These are phyloP conservation scores for Glossosoma conforme DNA, from an alignment of 1,140 invertebrate species.

Conservation along the genomic window DNA sequence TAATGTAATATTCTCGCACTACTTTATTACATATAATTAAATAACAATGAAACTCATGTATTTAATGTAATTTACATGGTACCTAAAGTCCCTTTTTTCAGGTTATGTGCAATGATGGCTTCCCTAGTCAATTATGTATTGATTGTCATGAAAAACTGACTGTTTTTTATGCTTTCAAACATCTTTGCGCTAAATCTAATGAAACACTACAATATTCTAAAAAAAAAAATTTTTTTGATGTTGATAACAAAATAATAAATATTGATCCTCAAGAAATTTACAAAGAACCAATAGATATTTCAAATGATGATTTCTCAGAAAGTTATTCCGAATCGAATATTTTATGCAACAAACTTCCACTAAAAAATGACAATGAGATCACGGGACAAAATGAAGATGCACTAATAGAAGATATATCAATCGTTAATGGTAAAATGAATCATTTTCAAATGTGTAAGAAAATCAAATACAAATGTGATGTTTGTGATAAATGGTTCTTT, in stretches of 20 bases:
- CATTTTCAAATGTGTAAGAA: not conserved
- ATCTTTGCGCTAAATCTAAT: not conserved
- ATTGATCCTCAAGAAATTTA: too few species aligned
- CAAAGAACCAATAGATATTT: too few species aligned
- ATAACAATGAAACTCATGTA: too few species aligned
- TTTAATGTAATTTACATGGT: too few species aligned
- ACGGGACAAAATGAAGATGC: not conserved
- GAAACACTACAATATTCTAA: not conserved
- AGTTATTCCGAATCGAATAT: too few species aligned
- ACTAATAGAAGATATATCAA: not conserved
- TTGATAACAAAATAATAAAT: too few species aligned
- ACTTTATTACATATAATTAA: too few species aligned
- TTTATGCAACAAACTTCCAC: not conserved
- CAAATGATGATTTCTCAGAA: too few species aligned
- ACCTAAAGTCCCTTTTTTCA: too few species aligned
- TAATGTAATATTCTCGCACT: too few species aligned
- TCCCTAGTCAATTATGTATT: not conserved
- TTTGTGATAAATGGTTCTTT: not conserved
- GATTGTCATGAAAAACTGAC: not conserved
- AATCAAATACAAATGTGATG: not conserved
- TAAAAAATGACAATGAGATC: not conserved
- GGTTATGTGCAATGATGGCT: not conserved
- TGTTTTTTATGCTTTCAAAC: not conserved
- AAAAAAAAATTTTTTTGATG: too few species aligned
- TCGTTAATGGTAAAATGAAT: not conserved